These are phyloP conservation scores for Enhydra lutris DNA, from an alignment of 2,113 vertebrate genomes.

Conservation along the genomic window DNA sequence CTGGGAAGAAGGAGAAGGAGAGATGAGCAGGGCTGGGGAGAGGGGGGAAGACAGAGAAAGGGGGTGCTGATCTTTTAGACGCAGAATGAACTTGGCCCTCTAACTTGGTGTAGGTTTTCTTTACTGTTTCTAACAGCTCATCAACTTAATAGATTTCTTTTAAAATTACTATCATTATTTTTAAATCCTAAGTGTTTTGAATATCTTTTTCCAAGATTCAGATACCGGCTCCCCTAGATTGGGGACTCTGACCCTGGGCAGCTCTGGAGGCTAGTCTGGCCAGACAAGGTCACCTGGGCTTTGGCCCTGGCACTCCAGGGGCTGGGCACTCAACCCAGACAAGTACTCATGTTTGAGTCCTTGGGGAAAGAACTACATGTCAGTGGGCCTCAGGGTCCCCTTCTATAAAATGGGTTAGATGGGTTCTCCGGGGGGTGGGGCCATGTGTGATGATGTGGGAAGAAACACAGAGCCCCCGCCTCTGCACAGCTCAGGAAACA, in stretches of 20 bases:
- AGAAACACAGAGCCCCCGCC: fast-evolving
- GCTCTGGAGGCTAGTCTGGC: neutral
- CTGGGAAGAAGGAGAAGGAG: neutral
- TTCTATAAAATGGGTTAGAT: neutral
- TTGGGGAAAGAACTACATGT: neutral
- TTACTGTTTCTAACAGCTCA: neutral
- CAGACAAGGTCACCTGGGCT: fast-evolving
- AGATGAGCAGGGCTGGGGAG: fast-evolving
- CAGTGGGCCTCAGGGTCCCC: neutral
- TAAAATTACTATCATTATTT: neutral
- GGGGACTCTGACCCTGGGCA: neutral
- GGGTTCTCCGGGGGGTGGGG: neutral
- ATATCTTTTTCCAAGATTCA: neutral
- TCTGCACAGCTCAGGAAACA: neutral
- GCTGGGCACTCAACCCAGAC: too few species aligned
- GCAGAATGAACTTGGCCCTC: neutral
- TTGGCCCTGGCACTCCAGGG: neutral
- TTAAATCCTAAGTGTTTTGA: neutral
- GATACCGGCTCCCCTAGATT: neutral
- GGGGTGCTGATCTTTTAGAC: neutral
- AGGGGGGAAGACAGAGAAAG: neutral
- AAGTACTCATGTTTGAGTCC: neutral
- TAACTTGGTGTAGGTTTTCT: neutral
- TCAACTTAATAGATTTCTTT: neutral
- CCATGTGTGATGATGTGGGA: too few species aligned